Evolutionary conservation across 2,113 vertebrate genomes (phyloP).

Genomic region (Ceratotherium simum): DNA sequence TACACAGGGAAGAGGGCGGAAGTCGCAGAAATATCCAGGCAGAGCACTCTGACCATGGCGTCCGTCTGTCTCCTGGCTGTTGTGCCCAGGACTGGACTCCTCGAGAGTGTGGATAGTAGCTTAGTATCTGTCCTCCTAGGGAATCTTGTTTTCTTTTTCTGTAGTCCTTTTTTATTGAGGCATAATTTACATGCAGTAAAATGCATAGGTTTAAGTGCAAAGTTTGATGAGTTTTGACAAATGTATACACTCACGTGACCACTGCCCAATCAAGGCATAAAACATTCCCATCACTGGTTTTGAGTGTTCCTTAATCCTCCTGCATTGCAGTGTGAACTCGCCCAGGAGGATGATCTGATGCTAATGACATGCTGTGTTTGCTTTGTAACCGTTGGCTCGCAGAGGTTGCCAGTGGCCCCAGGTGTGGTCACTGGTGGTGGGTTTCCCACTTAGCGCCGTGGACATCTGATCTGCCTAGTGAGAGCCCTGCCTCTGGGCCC

Average conservation of each 20-base stretch:
- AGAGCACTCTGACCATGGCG: fast-evolving
- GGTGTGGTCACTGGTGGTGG: fast-evolving
- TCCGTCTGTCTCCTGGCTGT: background rate
- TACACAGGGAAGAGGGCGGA: background rate
- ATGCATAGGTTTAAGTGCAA: background rate
- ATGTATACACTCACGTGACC: too few relatives aligned
- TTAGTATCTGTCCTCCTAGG: background rate
- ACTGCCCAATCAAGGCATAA: too few relatives aligned
- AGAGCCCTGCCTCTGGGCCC: background rate
- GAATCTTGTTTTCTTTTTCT: background rate
- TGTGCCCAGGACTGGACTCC: background rate
- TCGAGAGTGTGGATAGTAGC: background rate
- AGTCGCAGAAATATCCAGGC: background rate
- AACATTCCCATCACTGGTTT: background rate
- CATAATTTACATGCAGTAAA: background rate
- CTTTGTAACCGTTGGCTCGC: background rate
- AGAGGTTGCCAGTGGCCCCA: background rate
- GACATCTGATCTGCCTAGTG: fast-evolving
- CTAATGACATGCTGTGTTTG: background rate
- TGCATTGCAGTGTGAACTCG: fast-evolving
- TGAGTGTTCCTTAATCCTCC: background rate
- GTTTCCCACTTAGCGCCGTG: background rate
- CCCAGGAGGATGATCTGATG: background rate
- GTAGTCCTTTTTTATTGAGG: background rate
- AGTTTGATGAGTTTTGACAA: too few relatives aligned